phyloP scores from a whole-genome alignment of 2,888 invertebrate genomes.

The Pyrrhosoma nymphula region DNA sequence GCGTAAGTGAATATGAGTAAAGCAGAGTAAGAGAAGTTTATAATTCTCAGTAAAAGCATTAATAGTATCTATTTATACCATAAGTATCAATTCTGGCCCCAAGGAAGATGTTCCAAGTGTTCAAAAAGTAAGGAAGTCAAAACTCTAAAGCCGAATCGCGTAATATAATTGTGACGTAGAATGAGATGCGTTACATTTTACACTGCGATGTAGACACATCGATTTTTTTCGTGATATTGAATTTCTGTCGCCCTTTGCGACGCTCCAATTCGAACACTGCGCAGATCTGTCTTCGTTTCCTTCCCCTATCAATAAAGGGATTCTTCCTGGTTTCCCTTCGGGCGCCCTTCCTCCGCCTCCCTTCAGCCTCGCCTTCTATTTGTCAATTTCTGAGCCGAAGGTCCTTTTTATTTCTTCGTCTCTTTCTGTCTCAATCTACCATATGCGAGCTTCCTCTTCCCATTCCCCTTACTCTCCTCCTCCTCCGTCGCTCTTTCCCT shows the following conservation, averaged over 20 bases:
- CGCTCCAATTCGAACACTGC: not conserved
- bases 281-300: not conserved
- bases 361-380: not conserved
- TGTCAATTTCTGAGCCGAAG: not conserved
- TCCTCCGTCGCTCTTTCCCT: not conserved
- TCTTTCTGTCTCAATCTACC: not conserved
- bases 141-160: too few species aligned
- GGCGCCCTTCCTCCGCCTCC: not conserved
- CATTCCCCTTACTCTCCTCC: not conserved
- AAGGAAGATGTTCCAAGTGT: too few species aligned
- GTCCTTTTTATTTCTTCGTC: not conserved
- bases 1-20: too few species aligned
- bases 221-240: not conserved
- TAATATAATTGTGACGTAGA: too few species aligned
- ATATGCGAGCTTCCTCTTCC: not conserved
- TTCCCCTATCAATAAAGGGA: not conserved
- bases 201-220: not conserved
- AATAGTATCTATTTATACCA: too few species aligned
- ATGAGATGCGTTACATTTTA: too few species aligned
- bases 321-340: not conserved
- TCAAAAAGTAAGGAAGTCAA: too few species aligned
- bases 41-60: too few species aligned
- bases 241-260: not conserved
- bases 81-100: too few species aligned
- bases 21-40: too few species aligned